Evolutionary conservation across 2,888 invertebrate species (phyloP).

Genomic region (Aromia moschata): DNA sequence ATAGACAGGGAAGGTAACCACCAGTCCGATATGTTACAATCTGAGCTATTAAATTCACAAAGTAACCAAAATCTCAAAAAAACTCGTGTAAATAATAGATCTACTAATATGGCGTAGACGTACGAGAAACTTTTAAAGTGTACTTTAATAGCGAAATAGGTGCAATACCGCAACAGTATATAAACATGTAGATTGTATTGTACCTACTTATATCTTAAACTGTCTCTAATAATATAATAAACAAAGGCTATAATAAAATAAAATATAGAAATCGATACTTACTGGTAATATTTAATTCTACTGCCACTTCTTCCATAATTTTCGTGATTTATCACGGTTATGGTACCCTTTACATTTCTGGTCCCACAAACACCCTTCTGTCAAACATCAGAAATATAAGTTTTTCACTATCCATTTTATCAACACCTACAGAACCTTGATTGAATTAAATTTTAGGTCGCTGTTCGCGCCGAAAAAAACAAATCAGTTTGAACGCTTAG

Average conservation of each 20-base stretch:
- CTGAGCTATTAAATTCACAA: slow-evolving; percentile 18
- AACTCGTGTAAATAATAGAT: slow-evolving; percentile 20
- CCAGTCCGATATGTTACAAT: slow-evolving; percentile 17
- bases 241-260: not conserved
- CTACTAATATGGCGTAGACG: slow-evolving; percentile 21
- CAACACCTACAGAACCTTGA: not conserved
- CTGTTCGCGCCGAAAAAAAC: slow-evolving; percentile 8
- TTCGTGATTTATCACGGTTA: slow-evolving; percentile 8
- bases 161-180: slow-evolving; percentile 26
- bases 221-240: not conserved
- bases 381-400: slow-evolving; percentile 10
- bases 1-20: slow-evolving; percentile 29
- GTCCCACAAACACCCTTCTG: not conserved
- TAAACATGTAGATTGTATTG: slow-evolving; percentile 20
- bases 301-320: slow-evolving; percentile 13
- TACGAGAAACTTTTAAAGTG: slow-evolving; percentile 24
- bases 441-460: not conserved
- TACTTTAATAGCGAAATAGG: slow-evolving; percentile 27
- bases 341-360: not conserved
- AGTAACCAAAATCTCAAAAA: slow-evolving; percentile 14
- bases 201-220: slow-evolving; percentile 13
- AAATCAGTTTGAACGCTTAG: slow-evolving; percentile 6
- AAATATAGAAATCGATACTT: slow-evolving; percentile 6
- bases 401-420: slow-evolving; percentile 10
- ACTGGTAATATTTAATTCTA: slow-evolving; percentile 9